Base-by-base conservation (phyloP, 2,113 vertebrate species). In the Pangasianodon gigas region DNA sequence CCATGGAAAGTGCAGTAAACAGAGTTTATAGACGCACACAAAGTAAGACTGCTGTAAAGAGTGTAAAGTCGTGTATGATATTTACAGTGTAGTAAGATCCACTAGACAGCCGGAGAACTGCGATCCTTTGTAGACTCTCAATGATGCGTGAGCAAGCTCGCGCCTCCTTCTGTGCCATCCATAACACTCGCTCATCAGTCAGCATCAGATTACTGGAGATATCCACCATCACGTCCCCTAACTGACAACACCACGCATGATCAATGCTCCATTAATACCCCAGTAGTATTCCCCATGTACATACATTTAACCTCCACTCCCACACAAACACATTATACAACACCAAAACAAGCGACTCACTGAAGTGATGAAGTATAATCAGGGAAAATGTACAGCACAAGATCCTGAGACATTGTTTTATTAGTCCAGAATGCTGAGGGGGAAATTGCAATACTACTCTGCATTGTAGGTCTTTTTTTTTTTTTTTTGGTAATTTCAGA, bases 121-220 rank as follows among this genome's bases (percentile, higher is more conserved):
- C 97, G 0, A 99, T 97, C 82, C 95, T 97, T 94, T 99, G 98
- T 0, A 99, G 96, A 89, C 97, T 98, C 86, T 96, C 95, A 0
- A 98, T 96, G 37, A 99, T 97, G 41, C 98, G 96, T 6, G 97
- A 98, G 91, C 98, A 99, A 90, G 98, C 98, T 88, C 93, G 96
- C 0, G 97, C 96, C 89, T 99, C 98, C 19, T 96, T 96, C 95
- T 99, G 98, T 0, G 98, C 98, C 96, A 97, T 96, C 97, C 97
- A 97, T 87, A 99, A 95, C 82, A 99, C 97, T 2, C 96, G 95
- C 91, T 99, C 98, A 2, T 99, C 98, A 0, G 98, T 97, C 92
- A 98, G 94, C 98, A 99, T 98, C 92, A 99, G 95, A 92, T 99
- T 99, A 92, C 98, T 99, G 21, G 98, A 97, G 91, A 99, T 98